Conservation (phyloP, 2,113 vertebrate genomes). For the Phalacrocorax brasilianus region DNA sequence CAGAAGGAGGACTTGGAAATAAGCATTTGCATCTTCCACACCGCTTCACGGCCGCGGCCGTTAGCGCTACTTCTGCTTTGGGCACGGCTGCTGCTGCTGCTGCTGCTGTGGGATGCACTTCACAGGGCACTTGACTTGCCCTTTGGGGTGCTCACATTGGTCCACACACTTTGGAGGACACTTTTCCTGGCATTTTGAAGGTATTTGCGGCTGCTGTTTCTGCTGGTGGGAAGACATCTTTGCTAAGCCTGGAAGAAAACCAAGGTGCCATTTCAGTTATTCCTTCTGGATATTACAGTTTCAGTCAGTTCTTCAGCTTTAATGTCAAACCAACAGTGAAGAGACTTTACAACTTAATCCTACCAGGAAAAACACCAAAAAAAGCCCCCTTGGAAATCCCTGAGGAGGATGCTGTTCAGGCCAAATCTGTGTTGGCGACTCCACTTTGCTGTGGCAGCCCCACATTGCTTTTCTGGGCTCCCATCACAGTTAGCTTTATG, state of each 20-base stretch:
- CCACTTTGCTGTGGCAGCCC: neutral
- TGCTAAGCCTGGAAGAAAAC: neutral
- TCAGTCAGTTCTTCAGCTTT: neutral
- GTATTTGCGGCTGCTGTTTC: conserved; percentile 44
- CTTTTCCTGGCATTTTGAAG: conserved; percentile 35
- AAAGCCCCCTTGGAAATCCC: neutral
- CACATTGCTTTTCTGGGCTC: accelerated
- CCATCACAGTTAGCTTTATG: accelerated
- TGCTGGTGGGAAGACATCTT: conserved; percentile 56
- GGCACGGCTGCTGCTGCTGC: neutral
- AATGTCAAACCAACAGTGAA: neutral
- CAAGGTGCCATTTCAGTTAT: too few species aligned
- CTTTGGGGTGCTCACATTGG: neutral
- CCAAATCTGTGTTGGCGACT: too few species aligned
- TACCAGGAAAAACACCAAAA: neutral
- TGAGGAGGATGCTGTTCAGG: neutral
- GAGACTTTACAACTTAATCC: neutral
- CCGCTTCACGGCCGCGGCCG: accelerated
- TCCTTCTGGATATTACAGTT: neutral
- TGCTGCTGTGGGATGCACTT: conserved; percentile 16
- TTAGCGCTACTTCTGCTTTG: conserved; percentile 15
- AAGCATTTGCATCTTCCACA: neutral
- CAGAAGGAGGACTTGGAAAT: neutral
- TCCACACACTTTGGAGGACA: neutral
- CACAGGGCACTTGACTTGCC: neutral